Evolutionary conservation across 1,140 invertebrate species (phyloP).

Genomic region (Drosophila takahashii): DNA sequence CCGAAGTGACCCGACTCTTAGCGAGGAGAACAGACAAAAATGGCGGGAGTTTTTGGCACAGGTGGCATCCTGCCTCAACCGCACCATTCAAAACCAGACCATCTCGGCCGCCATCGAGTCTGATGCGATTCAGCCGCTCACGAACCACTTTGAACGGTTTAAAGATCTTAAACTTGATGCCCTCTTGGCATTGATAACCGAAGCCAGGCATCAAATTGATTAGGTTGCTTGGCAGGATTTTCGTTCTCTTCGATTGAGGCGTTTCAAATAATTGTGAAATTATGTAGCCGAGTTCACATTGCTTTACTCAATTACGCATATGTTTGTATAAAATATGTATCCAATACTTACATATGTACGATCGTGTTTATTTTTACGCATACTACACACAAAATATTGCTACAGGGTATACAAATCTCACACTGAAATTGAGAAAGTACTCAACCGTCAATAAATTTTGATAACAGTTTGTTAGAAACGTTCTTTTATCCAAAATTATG

Average conservation of each 20-base stretch:
- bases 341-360: conserved; percentile 51
- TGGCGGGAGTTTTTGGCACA: conserved; percentile 79
- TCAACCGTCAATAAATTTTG: conserved; percentile 45
- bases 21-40: conserved; percentile 53
- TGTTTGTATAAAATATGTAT: conserved; percentile 59
- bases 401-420: conserved; percentile 55
- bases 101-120: conserved; percentile 82
- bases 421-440: conserved; percentile 33
- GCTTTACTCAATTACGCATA: conserved; percentile 44
- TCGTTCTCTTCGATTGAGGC: conserved; percentile 26
- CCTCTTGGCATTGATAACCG: conserved; percentile 77
- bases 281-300: conserved; percentile 39
- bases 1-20: conserved; percentile 53
- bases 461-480: conserved; percentile 57
- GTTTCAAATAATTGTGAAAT: conserved; percentile 42
- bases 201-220: conserved; percentile 82
- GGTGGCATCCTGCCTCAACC: conserved; percentile 75
- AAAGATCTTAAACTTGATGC: conserved; percentile 81
- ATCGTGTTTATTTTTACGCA: conserved; percentile 41
- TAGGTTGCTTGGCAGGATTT: conserved; percentile 45
- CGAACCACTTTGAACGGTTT: conserved; percentile 82
- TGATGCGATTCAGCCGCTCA: conserved; percentile 80
- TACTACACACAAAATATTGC: conserved; percentile 42
- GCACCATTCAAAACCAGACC: conserved; percentile 80
- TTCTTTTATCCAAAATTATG: conserved; percentile 65